phyloP scores from a whole-genome alignment of 2,888 invertebrate species.

The Ornithoptera alexandrae region DNA sequence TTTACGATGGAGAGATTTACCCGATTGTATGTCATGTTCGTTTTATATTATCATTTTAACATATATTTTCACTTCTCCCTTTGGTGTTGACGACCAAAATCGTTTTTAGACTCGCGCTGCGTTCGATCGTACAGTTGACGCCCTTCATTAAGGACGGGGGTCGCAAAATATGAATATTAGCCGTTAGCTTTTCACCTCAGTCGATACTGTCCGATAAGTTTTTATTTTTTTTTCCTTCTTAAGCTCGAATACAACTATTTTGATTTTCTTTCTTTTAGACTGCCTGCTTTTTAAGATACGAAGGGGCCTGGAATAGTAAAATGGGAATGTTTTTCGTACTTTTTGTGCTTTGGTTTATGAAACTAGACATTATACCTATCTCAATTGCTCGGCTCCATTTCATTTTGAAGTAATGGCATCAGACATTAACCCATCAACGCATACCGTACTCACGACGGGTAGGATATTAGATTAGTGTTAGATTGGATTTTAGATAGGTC shows the following conservation, averaged over 20 bases:
- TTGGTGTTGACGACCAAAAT: constrained; percentile 79
- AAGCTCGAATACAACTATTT: constrained; percentile 32
- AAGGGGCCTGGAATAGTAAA: constrained; percentile 32
- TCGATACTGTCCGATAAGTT: constrained; percentile 34
- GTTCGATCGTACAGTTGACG: constrained; percentile 13
- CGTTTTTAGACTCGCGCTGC: constrained; percentile 67
- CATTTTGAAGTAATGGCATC: constrained; percentile 53
- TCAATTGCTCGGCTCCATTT: constrained; percentile 44
- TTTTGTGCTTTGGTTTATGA: constrained; percentile 22
- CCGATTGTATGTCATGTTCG: constrained; percentile 56
- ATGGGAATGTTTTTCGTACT: constrained; percentile 17
- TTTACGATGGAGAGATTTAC: constrained; percentile 63
- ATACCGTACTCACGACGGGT: constrained; percentile 26
- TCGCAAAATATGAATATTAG: constrained; percentile 9
- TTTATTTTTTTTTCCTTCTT: constrained; percentile 30
- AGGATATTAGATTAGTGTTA: constrained; percentile 27
- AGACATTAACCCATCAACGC: constrained; percentile 58
- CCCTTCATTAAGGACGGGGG: constrained; percentile 7
- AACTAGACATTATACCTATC: constrained; percentile 23
- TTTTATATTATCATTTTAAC: constrained; percentile 45
- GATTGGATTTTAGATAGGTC: constrained; percentile 22
- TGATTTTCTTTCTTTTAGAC: constrained; percentile 51
- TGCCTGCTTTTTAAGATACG: constrained; percentile 60
- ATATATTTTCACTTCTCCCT: constrained; percentile 52
- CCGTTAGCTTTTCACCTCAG: constrained; percentile 32